Evolutionary conservation across 2,888 invertebrate species (phyloP).

Genomic region (Blastobasis adustella): DNA sequence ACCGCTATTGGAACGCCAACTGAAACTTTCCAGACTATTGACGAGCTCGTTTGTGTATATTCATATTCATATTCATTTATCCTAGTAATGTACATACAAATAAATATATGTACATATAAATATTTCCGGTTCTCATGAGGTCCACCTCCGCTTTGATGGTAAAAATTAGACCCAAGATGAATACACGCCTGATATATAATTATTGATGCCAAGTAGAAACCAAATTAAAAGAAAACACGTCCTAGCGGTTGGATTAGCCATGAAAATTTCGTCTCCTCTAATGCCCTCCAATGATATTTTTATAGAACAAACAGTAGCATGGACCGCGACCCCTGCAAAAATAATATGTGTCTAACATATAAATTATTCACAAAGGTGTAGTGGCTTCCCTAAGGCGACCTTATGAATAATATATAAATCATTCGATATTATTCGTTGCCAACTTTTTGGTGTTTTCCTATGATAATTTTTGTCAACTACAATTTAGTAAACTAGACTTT

Average conservation of each 20-base stretch:
- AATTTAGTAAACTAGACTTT: conserved; percentile 16
- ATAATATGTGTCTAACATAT: conserved; percentile 57
- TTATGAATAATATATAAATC: conserved; percentile 65
- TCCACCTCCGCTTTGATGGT: too few species aligned
- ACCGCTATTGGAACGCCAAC: too few species aligned
- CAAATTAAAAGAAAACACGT: conserved; percentile 7
- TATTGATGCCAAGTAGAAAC: too few species aligned
- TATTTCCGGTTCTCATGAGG: too few species aligned
- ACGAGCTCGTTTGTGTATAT: too few species aligned
- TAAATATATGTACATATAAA: too few species aligned
- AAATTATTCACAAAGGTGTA: conserved; percentile 69
- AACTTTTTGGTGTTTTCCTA: conserved; percentile 34
- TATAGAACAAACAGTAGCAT: conserved; percentile 48
- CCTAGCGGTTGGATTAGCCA: conserved; percentile 24
- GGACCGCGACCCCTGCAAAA: conserved; percentile 53
- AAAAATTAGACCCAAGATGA: too few species aligned
- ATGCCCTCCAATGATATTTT: conserved; percentile 49
- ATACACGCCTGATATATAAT: too few species aligned
- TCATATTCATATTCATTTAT: too few species aligned
- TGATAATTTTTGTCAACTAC: conserved; percentile 25
- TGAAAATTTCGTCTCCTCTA: conserved; percentile 21
- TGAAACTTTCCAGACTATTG: too few species aligned
- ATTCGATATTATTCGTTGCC: conserved; percentile 55
- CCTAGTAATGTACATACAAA: too few species aligned
- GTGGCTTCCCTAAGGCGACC: conserved; percentile 43